Percentiles rank a stretch among this genome's conserved stretches.
Evolutionary conservation across 2,113 vertebrate genomes (phyloP).

Genomic region (Porphyrio hochstetteri): DNA sequence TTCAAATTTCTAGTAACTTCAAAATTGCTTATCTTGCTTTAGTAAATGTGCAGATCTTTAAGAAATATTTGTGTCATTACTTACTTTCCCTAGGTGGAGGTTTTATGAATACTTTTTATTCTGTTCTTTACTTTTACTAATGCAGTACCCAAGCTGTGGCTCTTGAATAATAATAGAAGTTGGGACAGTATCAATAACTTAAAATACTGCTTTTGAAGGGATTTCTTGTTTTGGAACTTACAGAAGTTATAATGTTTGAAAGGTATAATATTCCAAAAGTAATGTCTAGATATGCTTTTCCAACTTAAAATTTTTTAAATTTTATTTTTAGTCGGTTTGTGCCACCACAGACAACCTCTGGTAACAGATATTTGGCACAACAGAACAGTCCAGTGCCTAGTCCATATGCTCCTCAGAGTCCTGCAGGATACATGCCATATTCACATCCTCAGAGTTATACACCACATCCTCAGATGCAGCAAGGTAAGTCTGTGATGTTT

Average conservation of each 20-base stretch:
- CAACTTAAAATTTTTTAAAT: not conserved
- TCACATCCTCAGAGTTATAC: conserved; percentile 93
- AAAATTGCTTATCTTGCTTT: not conserved
- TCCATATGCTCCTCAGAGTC: conserved; percentile 97
- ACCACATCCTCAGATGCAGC: conserved; percentile 93
- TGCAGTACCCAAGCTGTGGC: not conserved
- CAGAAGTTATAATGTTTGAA: not conserved
- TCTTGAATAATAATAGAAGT: not conserved
- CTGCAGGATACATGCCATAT: conserved; percentile 94
- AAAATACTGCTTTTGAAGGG: not conserved
- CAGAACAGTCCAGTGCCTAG: conserved; percentile 97
- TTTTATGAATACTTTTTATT: not conserved
- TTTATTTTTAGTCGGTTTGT: conserved; percentile 87
- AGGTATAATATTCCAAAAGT: not conserved
- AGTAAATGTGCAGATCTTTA: not conserved
- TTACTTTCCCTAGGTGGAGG: not conserved
- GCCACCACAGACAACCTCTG: conserved; percentile 88
- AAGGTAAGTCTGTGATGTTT: conserved; percentile 78
- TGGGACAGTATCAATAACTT: not conserved
- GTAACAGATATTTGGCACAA: conserved; percentile 91
- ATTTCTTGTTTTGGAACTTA: not conserved
- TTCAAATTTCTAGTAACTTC: not conserved
- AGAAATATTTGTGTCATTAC: not conserved
- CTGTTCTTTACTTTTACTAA: not conserved
- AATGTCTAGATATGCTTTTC: conserved; percentile 5